These are phyloP conservation scores for Gastracanthus pulcherrimus DNA, from an alignment of 2,888 invertebrate genomes.

Conservation along the genomic window DNA sequence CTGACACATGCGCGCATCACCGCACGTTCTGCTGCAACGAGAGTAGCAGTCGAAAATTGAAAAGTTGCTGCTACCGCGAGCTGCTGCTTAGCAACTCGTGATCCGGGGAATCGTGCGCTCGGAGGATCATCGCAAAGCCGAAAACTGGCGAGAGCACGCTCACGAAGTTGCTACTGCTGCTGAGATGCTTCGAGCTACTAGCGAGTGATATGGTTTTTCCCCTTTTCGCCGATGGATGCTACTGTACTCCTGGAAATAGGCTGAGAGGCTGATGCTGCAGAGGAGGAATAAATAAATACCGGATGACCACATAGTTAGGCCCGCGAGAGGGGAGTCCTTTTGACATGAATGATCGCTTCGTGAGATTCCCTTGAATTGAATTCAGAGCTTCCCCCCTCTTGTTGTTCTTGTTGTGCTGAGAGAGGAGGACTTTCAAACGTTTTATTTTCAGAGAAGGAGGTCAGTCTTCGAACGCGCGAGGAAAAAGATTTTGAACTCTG, in stretches of 20 bases:
- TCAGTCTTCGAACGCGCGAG: not conserved
- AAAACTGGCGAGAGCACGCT: not conserved
- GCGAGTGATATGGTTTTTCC: not conserved
- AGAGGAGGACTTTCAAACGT: not conserved
- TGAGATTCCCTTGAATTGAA: conserved; percentile 15
- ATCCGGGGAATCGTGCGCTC: not conserved
- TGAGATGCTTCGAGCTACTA: not conserved
- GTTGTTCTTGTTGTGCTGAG: not conserved
- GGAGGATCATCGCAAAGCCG: not conserved
- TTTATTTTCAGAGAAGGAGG: not conserved
- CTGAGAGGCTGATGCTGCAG: not conserved
- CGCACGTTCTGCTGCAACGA: no score
- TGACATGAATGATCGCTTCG: conserved; percentile 18
- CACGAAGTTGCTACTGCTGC: not conserved
- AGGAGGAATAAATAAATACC: not conserved
- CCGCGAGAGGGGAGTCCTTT: not conserved
- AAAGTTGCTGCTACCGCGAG: no score
- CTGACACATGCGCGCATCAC: not conserved
- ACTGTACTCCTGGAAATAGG: not conserved
- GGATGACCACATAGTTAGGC: conserved; percentile 8
- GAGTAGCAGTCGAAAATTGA: not conserved
- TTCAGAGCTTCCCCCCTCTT: not conserved
- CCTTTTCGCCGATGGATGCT: not conserved
- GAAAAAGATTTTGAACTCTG: not conserved
- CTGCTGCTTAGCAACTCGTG: no score